These are phyloP conservation scores for Rutpela maculata DNA, from an alignment of 2,888 invertebrate species.

Conservation along the genomic window DNA sequence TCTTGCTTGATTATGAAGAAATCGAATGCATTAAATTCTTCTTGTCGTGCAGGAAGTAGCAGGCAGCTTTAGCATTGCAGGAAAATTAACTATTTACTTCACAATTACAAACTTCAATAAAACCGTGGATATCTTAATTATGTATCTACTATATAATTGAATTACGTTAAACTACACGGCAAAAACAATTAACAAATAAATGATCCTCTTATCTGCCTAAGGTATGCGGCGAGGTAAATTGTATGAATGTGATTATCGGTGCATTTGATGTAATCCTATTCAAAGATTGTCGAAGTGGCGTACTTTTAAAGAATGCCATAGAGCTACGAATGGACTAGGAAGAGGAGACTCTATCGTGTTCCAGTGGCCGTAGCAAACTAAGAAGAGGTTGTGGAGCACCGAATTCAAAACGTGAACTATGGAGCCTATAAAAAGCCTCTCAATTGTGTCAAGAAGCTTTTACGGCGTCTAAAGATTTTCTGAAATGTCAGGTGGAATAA, in stretches of 20 bases:
- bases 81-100: constrained; percentile 51
- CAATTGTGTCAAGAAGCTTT: constrained; percentile 75
- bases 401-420: constrained; percentile 68
- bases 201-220: constrained; percentile 7
- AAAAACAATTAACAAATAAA: constrained; percentile 25
- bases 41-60: not conserved
- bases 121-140: constrained; percentile 49
- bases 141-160: constrained; percentile 51
- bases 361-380: constrained; percentile 60
- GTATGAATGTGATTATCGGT: constrained; percentile 41
- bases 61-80: constrained; percentile 33
- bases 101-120: constrained; percentile 51
- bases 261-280: constrained; percentile 47
- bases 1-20: constrained; percentile 26
- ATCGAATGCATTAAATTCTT: not conserved
- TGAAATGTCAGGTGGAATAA: constrained; percentile 71
- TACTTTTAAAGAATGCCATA: constrained; percentile 60
- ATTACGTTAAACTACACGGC: constrained; percentile 37
- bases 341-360: constrained; percentile 59
- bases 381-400: constrained; percentile 59
- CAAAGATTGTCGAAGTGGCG: constrained; percentile 37
- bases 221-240: constrained; percentile 47
- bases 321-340: constrained; percentile 42
- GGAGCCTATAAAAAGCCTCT: constrained; percentile 65
- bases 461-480: constrained; percentile 73